Conservation (phyloP, 2,888 invertebrate genomes). For the Pachymerium ferrugineum region DNA sequence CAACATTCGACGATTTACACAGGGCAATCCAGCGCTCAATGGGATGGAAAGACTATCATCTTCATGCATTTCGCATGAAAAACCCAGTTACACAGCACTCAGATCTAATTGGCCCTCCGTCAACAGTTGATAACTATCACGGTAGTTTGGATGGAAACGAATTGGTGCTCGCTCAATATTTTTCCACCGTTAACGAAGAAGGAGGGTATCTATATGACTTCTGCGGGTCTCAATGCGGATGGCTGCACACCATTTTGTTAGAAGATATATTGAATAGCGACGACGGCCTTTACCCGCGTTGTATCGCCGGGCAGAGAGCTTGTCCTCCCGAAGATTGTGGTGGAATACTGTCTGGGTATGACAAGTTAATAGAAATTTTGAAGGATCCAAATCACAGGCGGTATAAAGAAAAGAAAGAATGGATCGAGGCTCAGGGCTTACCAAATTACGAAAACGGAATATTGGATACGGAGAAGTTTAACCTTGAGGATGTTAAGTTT, state of each 20-base stretch:
- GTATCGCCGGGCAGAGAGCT: neutral
- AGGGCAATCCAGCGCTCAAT: neutral
- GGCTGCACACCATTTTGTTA: neutral
- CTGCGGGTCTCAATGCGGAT: neutral
- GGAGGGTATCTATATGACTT: neutral
- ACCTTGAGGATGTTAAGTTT: neutral
- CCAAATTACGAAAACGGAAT: neutral
- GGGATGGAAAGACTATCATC: neutral
- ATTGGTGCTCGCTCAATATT: neutral
- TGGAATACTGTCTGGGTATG: neutral
- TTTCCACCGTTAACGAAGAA: neutral
- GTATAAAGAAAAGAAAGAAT: neutral
- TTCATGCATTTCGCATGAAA: neutral
- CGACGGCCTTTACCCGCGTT: neutral
- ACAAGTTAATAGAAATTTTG: neutral
- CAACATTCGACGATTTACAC: neutral
- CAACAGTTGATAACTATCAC: too few relatives aligned
- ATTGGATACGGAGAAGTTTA: neutral
- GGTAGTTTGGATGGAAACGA: neutral
- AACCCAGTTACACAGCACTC: neutral
- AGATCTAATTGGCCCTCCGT: neutral
- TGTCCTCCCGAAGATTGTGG: conserved; percentile 27
- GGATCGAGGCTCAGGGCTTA: neutral
- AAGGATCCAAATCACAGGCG: neutral
- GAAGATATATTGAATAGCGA: neutral